Conservation (phyloP, 1,140 invertebrate genomes). For the Bombus turneri region DNA sequence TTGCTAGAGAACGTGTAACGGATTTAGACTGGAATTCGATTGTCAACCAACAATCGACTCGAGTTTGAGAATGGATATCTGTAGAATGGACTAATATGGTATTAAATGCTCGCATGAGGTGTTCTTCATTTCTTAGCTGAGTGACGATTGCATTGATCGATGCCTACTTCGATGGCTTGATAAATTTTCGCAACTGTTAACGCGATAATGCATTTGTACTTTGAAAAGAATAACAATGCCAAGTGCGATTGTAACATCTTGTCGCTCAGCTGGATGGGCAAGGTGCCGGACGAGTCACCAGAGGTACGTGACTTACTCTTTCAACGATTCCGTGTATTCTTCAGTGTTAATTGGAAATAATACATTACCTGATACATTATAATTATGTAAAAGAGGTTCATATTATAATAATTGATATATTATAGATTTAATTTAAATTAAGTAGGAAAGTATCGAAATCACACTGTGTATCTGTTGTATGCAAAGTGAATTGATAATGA, state of each 20-base stretch:
- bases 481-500: too few relatives aligned
- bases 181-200: conserved; percentile 45
- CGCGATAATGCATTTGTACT: conserved; percentile 92
- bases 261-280: conserved; percentile 98
- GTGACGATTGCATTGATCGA: conserved; percentile 30
- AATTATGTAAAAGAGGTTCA: neutral
- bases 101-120: conserved; percentile 29
- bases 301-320: conserved; percentile 86
- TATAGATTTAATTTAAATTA: neutral
- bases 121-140: conserved; percentile 16
- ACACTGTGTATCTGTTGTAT: too few relatives aligned
- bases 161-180: conserved; percentile 58
- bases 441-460: neutral
- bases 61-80: neutral
- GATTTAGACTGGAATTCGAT: conserved; percentile 41
- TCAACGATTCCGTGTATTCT: neutral
- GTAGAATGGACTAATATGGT: conserved; percentile 27
- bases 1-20: neutral
- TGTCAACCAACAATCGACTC: conserved; percentile 47
- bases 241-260: conserved; percentile 97
- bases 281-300: conserved; percentile 96
- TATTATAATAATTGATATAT: neutral
- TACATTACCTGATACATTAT: neutral
- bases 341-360: neutral
- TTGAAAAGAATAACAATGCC: conserved; percentile 95